Evolutionary conservation across 1,140 invertebrate genomes (phyloP), one percentile per base, ranked within the genome.

Genomic region (Lepidostoma basale): DNA sequence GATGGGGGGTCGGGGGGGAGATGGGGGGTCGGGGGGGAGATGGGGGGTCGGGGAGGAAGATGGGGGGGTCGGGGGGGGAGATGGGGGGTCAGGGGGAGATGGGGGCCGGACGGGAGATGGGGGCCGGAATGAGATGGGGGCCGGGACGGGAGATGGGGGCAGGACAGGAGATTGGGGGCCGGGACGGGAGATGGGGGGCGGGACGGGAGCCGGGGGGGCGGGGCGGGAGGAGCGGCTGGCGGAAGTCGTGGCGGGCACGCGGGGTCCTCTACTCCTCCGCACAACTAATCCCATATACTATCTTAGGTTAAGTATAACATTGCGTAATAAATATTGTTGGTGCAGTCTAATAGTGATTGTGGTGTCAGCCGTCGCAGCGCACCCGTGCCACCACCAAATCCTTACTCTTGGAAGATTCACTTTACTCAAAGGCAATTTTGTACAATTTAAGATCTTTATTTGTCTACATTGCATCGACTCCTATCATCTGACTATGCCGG

Each of bases 291-390:
- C 52, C 52, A 33, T 56, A 56, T 56, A 56, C 69, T 71, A 71
- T 56, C 69, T 71, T 69, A 68, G 56, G 66, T 72, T 72, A 68
- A 72, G 70, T 68, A 72, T 72, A 72, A 72, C 70, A 72, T 68
- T 72, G 70, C 70, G 67, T 68, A 68, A 72, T 72, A 72, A 72
- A 72, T 69, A 72, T 67, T 71, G 62, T 72, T 58, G 65, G 70
- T 72, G 70, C 70, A 72, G 70, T 72, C 70, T 72, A 72, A 72
- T 65, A 49, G 67, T 69, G 70, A 72, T 72, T 72, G 70, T 72
- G 70, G 70, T 72, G 70, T 68, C 64, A 66, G 54, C 60, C 33
- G 54, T 26, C 59, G 22, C 36, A 62, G 22, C 30, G 22, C 49
- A 1, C 10, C 36, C 33, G 33, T 9, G 39, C 49, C 45, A 26